Evolutionary conservation across 2,113 vertebrate genomes (phyloP), one percentile per base, ranked within the genome.

Genomic region (Lepus europaeus): DNA sequence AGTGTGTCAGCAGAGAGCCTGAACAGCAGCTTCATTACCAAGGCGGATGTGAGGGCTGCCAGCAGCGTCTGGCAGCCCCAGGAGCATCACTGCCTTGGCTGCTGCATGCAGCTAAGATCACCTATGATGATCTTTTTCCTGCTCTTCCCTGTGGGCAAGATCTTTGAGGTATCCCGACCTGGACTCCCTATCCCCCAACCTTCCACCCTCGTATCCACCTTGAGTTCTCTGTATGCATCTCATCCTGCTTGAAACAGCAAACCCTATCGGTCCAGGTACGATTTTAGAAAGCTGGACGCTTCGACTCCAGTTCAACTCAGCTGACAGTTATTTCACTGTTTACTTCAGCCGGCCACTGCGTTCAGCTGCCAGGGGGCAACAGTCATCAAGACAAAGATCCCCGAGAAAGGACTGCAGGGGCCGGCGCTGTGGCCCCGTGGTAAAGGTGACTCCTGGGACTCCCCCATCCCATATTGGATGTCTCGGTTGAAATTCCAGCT

Each of bases 11-110:
- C 59, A 89, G 79, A 87, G 29, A 59, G 80, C 31, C 20, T 1
- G 0, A 10, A 45, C 2, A n/a, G 45, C 64, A 20, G 31, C 19
- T 11, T 25, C 29, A 0, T n/a, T 22, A 20, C 22, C 17, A 13
- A 45, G 76, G 27, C 23, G 33, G 45, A 78, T 14, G 39, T 33
- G 39, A 76, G 23, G 31, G 53, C 39, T 59, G 51, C 61, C 3
- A 0, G 3, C 49, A 63, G 87, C 59, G 33, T 53, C n/a, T 53
- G n/a, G 69, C 69, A 69, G 53, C 63, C 63, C 61, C 16, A 14
- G 19, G 20, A 7, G 51, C 27, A 14, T 19, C 14, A 16, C 36
- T n/a, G 36, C 56, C 31, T 51, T 29, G 27, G 78, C 29, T 23
- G 66, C 33, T 51, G 45, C 22, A 51, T 36, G 68, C 20, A 14